Base-by-base conservation (phyloP, 2,113 vertebrate genomes). In the Tragulus kanchil region DNA sequence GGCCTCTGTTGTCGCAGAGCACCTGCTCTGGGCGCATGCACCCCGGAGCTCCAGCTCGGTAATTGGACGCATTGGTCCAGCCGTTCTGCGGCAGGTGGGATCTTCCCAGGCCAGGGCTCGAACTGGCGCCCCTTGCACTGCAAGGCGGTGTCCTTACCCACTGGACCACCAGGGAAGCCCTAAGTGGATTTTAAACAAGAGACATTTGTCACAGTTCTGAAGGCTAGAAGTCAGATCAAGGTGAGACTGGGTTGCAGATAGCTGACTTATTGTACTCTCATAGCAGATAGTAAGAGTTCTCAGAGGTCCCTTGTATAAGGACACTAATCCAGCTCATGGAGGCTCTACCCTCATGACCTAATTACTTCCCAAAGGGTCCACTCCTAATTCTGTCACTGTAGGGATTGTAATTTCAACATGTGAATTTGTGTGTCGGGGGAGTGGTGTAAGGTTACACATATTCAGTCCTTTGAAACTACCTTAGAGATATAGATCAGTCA, bases 401-500 rank as follows among this genome's bases (percentile, higher is more conserved):
- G 25, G 59, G 56, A n/a, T 78, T 65, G 56, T 82, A 26, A 31
- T 54, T 56, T 77, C 45, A 85, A 16, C 69, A 5, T 54, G n/a
- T 25, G 31, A 64, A 23, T 56, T 92, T 73, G 15, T 52, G 52
- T 11, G 52, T 36, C 36, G 36, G 36, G 36, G 36, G 36, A 36
- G 36, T 36, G 36, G 36, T 36, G 36, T 36, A 36, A 19, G 3
- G 56, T 2, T 36, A 64, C 54, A 82, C 36, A 42, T 78, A 81
- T 28, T 50, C 42, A 82, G 26, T 52, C 48, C 3, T 4, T 81
- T 61, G 25, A 56, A 42, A 45, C 31, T 23, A 21, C 65, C 11
- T 82, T 79, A 93, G n/a, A 95, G 56, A 93, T 89, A 54, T 25
- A 48, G 36, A 58, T 87, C 62, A 81, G 6, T 79, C 13, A 83